Percentiles rank a stretch among this genome's conserved stretches.
phyloP scores from a whole-genome alignment of 2,797 vertebrate genomes.

The Eurystomus glaucurus region DNA sequence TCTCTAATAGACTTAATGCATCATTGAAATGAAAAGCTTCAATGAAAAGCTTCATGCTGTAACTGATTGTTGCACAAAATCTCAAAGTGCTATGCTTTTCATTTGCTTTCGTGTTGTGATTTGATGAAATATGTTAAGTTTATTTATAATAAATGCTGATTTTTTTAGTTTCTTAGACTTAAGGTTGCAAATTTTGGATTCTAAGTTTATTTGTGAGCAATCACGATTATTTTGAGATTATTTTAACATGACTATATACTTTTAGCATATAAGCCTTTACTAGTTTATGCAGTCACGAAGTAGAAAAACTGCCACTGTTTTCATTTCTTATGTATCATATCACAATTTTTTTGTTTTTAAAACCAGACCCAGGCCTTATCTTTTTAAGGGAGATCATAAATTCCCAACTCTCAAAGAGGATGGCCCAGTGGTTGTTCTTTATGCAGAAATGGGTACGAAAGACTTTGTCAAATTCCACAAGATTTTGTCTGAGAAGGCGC shows the following conservation, averaged over 20 bases:
- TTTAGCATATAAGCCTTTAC: not conserved
- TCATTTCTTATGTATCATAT: not conserved
- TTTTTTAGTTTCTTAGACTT: slow-evolving; percentile 10
- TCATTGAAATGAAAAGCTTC: not conserved
- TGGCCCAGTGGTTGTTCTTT: slow-evolving; percentile 91
- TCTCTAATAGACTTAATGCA: not conserved
- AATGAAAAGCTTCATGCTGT: not conserved
- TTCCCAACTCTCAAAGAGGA: slow-evolving; percentile 88
- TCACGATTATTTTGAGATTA: not conserved
- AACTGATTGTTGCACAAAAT: not conserved
- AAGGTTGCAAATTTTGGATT: not conserved
- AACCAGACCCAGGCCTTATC: slow-evolving; percentile 91
- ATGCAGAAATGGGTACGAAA: slow-evolving; percentile 96
- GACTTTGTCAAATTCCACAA: slow-evolving; percentile 92
- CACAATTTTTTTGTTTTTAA: slow-evolving; percentile 56
- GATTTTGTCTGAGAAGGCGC: slow-evolving; percentile 89
- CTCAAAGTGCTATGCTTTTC: not conserved
- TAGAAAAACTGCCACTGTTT: not conserved
- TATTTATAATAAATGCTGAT: not conserved
- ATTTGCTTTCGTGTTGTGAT: not conserved
- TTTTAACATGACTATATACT: not conserved
- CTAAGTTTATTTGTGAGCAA: not conserved
- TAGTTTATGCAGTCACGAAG: not conserved
- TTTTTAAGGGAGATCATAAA: slow-evolving; percentile 93
- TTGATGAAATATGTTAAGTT: not conserved